A percentile compares a stretch with the other conserved stretches of the same genome.
Conservation (phyloP, 2,113 vertebrate genomes). For the Chionis minor region DNA sequence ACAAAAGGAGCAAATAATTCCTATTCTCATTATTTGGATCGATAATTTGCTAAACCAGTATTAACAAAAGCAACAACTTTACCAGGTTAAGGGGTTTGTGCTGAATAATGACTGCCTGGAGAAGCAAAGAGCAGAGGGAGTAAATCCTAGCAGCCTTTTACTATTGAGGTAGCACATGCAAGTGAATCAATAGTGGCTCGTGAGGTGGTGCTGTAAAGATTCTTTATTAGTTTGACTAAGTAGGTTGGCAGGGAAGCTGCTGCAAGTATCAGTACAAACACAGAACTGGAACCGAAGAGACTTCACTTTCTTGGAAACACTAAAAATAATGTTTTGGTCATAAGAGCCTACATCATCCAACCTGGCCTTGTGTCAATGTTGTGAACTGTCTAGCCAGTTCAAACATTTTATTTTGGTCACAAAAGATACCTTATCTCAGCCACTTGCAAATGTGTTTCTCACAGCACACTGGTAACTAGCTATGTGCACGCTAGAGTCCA, state of each 20-base stretch:
- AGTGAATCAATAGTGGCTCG: slow-evolving; percentile 77
- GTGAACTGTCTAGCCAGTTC: background rate
- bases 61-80: slow-evolving; percentile 78
- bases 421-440: background rate
- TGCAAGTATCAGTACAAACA: slow-evolving; percentile 50
- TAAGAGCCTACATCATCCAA: background rate
- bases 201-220: slow-evolving; percentile 74
- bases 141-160: slow-evolving; percentile 79
- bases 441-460: background rate
- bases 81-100: slow-evolving; percentile 71
- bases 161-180: slow-evolving; percentile 74
- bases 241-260: slow-evolving; percentile 60
- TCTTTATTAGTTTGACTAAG: slow-evolving; percentile 75
- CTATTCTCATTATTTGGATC: slow-evolving; percentile 76
- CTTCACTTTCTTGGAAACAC: slow-evolving; percentile 6
- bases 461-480: background rate
- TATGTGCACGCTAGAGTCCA: background rate
- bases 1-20: slow-evolving; percentile 71
- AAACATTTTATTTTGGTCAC: background rate
- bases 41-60: slow-evolving; percentile 78
- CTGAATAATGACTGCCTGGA: slow-evolving; percentile 73
- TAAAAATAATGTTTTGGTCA: background rate
- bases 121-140: slow-evolving; percentile 67
- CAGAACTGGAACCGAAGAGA: background rate
- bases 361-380: background rate